These are phyloP conservation scores for Dryobates pubescens DNA, from an alignment of 2,797 vertebrate genomes.

Conservation along the genomic window DNA sequence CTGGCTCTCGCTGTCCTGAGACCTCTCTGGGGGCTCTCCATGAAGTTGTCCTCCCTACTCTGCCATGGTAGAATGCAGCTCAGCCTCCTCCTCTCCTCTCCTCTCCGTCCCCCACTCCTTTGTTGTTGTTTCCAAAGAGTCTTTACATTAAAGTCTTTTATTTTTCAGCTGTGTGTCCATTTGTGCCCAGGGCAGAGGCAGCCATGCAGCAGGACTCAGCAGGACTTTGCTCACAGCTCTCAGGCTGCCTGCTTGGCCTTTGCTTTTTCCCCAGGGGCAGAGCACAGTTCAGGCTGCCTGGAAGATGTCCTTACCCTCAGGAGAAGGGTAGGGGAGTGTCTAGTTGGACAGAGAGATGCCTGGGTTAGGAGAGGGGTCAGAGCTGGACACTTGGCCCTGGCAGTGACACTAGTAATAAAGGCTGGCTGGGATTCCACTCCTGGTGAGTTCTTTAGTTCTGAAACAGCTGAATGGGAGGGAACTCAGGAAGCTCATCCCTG, in stretches of 20 bases:
- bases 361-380: background rate
- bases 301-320: background rate
- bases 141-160: constrained; percentile 69
- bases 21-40: background rate
- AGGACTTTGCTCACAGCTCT: background rate
- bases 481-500: background rate
- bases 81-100: constrained; percentile 10
- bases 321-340: background rate
- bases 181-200: background rate
- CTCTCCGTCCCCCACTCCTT: background rate
- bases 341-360: background rate
- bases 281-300: background rate
- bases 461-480: background rate
- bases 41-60: background rate
- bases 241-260: background rate
- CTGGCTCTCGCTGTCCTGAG: background rate
- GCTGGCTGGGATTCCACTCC: background rate
- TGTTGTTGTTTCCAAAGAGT: constrained; percentile 42
- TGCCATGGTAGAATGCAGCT: background rate
- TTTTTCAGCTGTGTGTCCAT: constrained; percentile 50
- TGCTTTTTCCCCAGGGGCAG: background rate
- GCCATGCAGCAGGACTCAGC: background rate
- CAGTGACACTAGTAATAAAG: background rate
- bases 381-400: background rate
- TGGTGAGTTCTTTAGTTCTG: background rate